Evolutionary conservation across 2,888 invertebrate genomes (phyloP), one percentile per base, ranked within the genome.

Genomic region (Anarsia innoxiella): DNA sequence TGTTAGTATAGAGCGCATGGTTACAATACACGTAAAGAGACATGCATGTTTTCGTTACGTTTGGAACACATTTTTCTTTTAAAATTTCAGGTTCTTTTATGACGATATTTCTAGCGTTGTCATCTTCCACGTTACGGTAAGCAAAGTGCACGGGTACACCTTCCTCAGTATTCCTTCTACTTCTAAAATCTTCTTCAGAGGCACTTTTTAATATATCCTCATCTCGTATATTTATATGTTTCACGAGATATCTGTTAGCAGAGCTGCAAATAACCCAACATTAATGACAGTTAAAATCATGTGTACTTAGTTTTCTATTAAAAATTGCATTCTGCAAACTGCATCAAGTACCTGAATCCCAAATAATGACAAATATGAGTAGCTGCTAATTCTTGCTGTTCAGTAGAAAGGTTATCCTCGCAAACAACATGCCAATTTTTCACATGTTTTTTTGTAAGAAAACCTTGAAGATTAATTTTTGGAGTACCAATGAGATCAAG

Each of bases 371-470:
- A 94, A 30, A 90, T 85, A 39, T 88, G 85, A 13, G 67, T 66
- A 1, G 88, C 89, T 6, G 86, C 78, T 45, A 67, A 50, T 40
- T 83, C 77, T 46, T 86, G 80, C 48, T 82, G 66, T 32, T 74
- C 63, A 23, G 72, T 59, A 3, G 76, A 60, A 48, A 72, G 61
- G 42, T 73, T 83, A 29, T 86, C 72, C 44, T 87, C 79, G 57
- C 93, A 94, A 1, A 89, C 70, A 1, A 91, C 85, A 34, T 79
- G 83, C 94, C 94, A 94, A 29, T 76, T 59, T 1, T 88, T 89
- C 14, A 86, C 68, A n/a, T 70, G 65, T 49, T 89, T 89, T 52
- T 86, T 84, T 0, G 90, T 88, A 32, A 93, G 65, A 37, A 90
- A 79, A 12, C 93, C 93, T 49, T 87, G 85, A 34, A 75, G 67